Evolutionary conservation across 2,113 vertebrate species (phyloP).

Genomic region (Ovibos moschatus): DNA sequence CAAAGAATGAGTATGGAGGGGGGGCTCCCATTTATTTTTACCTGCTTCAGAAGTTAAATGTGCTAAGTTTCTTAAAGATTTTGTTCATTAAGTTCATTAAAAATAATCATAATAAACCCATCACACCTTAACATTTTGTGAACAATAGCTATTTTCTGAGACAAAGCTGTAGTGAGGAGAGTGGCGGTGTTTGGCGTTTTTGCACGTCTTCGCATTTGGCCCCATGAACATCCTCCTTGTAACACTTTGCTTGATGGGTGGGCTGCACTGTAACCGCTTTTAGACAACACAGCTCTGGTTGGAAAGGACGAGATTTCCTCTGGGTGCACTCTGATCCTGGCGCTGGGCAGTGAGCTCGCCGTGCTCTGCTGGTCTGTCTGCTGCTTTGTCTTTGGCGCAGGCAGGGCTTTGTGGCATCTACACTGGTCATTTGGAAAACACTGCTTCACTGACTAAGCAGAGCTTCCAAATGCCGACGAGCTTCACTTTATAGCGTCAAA

Average conservation of each 20-base stretch:
- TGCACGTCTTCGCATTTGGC: not conserved
- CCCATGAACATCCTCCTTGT: not conserved
- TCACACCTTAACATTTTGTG: not conserved
- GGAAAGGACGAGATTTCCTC: not conserved
- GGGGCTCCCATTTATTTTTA: too few species aligned
- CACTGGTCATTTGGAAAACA: rapidly evolving
- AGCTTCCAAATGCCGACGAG: not conserved
- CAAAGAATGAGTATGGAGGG: not conserved
- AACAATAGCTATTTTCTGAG: not conserved
- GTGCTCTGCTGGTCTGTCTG: not conserved
- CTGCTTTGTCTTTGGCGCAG: too few species aligned
- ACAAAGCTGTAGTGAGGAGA: not conserved
- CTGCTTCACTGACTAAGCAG: not conserved
- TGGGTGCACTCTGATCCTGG: not conserved
- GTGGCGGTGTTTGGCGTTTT: rapidly evolving
- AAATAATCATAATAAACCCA: not conserved
- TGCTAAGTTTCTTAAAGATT: not conserved
- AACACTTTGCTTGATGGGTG: not conserved
- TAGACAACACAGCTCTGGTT: rapidly evolving
- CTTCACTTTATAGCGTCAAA: not conserved
- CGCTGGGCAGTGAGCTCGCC: rapidly evolving
- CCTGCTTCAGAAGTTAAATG: not conserved
- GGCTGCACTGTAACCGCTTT: rapidly evolving
- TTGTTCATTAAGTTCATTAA: not conserved
- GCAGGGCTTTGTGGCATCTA: too few species aligned